Evolutionary conservation across 2,888 invertebrate species (phyloP), one percentile per base, ranked within the genome.

Genomic region (Clostera curtula): DNA sequence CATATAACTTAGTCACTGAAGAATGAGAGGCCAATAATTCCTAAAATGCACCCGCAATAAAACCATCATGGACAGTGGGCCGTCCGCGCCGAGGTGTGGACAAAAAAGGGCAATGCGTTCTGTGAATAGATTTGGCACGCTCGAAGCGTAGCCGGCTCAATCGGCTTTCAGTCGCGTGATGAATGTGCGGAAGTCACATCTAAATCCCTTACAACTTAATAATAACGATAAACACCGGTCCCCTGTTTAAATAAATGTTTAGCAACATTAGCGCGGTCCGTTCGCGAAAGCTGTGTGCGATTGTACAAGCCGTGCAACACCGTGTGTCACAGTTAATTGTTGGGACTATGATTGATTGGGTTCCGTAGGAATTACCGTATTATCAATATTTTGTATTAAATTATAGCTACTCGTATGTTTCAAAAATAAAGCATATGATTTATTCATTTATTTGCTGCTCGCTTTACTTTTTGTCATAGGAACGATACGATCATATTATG

Each of bases 211-310:
- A 71, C 74, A 74, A 73, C 70, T 70, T 73, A 75, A 77, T 79
- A 80, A 76, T 70, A 72, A 67, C 63, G 67, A 65, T 71, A 75
- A 76, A 77, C 72, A 75, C 57, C 68, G 64, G 67, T 62, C 74
- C 75, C 75, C 71, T 55, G 58, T 72, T 73, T 64, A 69, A 68
- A 69, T 60, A 56, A 59, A 69, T 74, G 73, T 77, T 75, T 76
- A 60, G 65, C 73, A 69, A 77, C 72, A 75, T 74, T 72, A 69
- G 55, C 55, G 58, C 63, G 55, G 61, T 68, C 74, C 67, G 73
- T 72, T 74, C 57, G 56, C 44, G 40, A 66, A 69, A 69, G 70
- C 70, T 71, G 76, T 61, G 69, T 51, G 40, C 27, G 53, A 56
- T 69, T 71, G 65, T 65, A 50, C 58, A 59, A 64, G 57, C 44